These are phyloP conservation scores for Orcinus orca DNA, from an alignment of 2,113 vertebrate genomes.

Conservation along the genomic window DNA sequence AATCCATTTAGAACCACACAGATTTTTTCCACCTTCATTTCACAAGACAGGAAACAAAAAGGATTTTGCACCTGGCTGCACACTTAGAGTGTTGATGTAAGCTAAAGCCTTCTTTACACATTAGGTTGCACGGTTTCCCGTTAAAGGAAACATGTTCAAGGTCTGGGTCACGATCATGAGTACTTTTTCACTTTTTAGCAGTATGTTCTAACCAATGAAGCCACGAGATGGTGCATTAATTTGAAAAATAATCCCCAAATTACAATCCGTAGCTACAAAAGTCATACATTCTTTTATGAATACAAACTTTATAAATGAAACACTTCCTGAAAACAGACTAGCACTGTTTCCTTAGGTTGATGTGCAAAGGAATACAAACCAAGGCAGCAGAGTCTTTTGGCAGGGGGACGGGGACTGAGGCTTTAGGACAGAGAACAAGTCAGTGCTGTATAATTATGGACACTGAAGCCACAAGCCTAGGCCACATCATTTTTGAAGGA, in stretches of 20 bases:
- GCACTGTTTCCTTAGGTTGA: background rate
- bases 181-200: background rate
- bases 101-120: background rate
- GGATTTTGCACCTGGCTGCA: background rate
- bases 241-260: background rate
- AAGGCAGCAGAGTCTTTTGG: background rate
- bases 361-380: background rate
- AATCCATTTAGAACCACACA: background rate
- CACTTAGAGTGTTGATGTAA: background rate
- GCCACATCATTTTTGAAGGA: background rate
- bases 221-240: background rate
- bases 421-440: background rate
- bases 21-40: background rate
- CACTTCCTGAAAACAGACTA: background rate
- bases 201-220: background rate
- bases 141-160: background rate
- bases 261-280: background rate
- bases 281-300: background rate
- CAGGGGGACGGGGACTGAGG: background rate
- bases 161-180: background rate
- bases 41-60: background rate
- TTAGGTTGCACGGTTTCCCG: background rate
- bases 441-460: background rate
- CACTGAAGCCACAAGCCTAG: background rate
- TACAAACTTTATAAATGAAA: background rate